Conservation (phyloP, 2,797 vertebrate genomes). For the Nasua narica region DNA sequence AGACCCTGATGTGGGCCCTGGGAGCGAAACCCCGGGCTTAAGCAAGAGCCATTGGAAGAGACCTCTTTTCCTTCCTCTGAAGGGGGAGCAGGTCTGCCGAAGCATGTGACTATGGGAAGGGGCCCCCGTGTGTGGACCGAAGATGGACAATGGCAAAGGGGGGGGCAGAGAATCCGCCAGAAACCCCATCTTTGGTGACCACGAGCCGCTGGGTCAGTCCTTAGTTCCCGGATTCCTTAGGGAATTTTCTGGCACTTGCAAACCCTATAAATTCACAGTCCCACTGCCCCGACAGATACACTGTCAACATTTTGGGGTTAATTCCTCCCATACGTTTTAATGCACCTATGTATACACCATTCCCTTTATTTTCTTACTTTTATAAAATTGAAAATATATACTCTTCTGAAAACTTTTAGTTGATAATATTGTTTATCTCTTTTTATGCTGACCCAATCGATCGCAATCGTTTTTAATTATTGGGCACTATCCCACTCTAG, state of each 20-base stretch:
- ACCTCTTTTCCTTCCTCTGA: neutral
- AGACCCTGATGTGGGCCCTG: neutral
- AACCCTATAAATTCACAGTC: neutral
- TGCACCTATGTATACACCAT: neutral
- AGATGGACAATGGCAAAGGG: neutral
- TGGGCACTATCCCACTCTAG: neutral
- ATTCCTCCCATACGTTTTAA: neutral
- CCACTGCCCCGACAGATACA: neutral
- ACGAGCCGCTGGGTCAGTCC: neutral
- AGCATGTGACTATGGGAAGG: neutral
- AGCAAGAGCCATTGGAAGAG: neutral
- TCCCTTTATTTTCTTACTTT: neutral
- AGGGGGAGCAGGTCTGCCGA: neutral
- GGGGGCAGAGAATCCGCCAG: neutral
- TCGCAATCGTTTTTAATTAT: neutral
- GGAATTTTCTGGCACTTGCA: neutral
- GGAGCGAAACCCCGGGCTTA: too few species aligned
- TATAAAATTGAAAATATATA: conserved; percentile 55
- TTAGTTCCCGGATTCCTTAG: neutral
- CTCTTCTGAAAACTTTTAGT: conserved; percentile 16
- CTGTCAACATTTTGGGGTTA: neutral
- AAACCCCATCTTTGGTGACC: neutral
- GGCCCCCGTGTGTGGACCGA: neutral
- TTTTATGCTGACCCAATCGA: neutral
- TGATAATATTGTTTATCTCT: neutral